phyloP scores from a whole-genome alignment of 1,140 invertebrate genomes.

The Papilio machaon region DNA sequence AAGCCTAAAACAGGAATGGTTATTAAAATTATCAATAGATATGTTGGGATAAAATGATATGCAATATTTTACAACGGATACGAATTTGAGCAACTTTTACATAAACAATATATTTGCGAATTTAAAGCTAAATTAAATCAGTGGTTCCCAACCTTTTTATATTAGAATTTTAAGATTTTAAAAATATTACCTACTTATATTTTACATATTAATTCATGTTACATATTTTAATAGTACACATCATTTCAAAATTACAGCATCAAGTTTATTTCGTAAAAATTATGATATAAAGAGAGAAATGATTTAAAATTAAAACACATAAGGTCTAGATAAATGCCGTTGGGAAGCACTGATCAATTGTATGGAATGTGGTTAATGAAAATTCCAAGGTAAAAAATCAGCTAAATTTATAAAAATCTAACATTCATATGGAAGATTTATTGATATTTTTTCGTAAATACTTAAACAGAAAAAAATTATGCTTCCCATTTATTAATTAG shows the following conservation, averaged over 20 bases:
- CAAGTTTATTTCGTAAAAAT: too few relatives aligned
- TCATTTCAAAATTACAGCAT: too few relatives aligned
- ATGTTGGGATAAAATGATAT: conserved; percentile 45
- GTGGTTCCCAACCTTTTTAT: conserved; percentile 20
- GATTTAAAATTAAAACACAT: too few relatives aligned
- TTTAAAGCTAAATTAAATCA: background rate
- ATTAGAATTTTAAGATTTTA: background rate
- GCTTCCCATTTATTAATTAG: too few relatives aligned
- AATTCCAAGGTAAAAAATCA: background rate
- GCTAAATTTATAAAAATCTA: too few relatives aligned
- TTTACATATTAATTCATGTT: too few relatives aligned
- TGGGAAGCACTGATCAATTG: background rate
- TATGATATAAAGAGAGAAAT: too few relatives aligned
- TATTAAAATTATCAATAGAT: conserved; percentile 39
- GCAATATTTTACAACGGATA: conserved; percentile 23
- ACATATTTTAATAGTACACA: too few relatives aligned
- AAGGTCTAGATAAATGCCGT: background rate
- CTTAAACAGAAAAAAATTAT: too few relatives aligned
- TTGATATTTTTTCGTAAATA: too few relatives aligned
- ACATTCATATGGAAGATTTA: too few relatives aligned
- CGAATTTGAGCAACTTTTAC: conserved; percentile 17
- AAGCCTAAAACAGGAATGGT: conserved; percentile 51
- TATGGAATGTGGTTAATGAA: background rate
- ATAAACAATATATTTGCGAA: conserved; percentile 9
- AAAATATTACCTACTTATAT: too few relatives aligned